Evolutionary conservation across 2,888 invertebrate species (phyloP).

Genomic region (Chrysotoxum bicinctum): DNA sequence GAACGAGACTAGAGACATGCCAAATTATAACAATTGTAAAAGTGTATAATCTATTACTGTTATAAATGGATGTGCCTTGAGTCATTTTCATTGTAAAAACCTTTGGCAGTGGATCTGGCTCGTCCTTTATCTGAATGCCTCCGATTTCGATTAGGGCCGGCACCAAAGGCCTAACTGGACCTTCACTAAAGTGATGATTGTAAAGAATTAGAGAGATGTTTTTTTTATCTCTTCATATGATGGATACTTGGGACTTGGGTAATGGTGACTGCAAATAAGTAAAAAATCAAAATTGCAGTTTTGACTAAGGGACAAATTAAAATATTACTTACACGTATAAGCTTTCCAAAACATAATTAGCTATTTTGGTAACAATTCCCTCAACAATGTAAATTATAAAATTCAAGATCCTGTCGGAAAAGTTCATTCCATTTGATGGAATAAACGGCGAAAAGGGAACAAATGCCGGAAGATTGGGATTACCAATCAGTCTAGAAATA

Average conservation of each 20-base stretch:
- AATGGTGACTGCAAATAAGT: slow-evolving; percentile 48
- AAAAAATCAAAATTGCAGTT: neutral
- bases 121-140: slow-evolving; percentile 74
- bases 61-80: too few relatives aligned
- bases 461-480: slow-evolving; percentile 69
- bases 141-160: slow-evolving; percentile 74
- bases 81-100: neutral
- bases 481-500: slow-evolving; percentile 72
- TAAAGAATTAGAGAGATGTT: slow-evolving; percentile 73
- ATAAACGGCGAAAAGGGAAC: slow-evolving; percentile 53
- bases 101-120: slow-evolving; percentile 71
- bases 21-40: too few relatives aligned
- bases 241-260: slow-evolving; percentile 70
- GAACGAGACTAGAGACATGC: too few relatives aligned
- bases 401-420: slow-evolving; percentile 71
- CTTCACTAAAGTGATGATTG: slow-evolving; percentile 73
- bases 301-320: fast-evolving
- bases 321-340: slow-evolving; percentile 28
- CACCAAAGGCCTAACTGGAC: slow-evolving; percentile 69
- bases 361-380: neutral
- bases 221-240: slow-evolving; percentile 56
- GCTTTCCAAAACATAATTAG: neutral
- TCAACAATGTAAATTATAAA: slow-evolving; percentile 29
- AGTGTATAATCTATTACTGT: too few relatives aligned
- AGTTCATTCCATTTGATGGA: slow-evolving; percentile 43